Evolutionary conservation across 2,888 invertebrate genomes (phyloP).

Genomic region (Chrysolina americana): DNA sequence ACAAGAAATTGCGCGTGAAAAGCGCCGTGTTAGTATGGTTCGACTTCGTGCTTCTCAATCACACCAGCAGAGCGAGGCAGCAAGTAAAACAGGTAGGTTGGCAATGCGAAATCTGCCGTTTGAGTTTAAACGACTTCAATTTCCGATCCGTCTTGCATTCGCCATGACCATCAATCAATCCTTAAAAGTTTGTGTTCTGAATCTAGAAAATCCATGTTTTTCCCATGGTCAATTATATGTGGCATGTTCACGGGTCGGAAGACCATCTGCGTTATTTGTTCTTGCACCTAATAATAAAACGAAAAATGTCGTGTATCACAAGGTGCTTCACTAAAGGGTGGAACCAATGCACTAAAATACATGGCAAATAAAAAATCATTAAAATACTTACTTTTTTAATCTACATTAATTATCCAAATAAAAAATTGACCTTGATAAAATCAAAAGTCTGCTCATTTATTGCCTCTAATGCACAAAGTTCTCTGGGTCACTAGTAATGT

Average conservation of each 20-base stretch:
- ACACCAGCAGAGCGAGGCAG: no score
- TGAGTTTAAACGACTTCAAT: no score
- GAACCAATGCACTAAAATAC: not conserved
- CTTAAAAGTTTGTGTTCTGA: no score
- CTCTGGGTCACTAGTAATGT: not conserved
- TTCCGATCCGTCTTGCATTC: no score
- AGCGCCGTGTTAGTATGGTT: no score
- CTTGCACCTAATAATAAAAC: constrained; percentile 38
- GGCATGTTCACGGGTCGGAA: constrained; percentile 35
- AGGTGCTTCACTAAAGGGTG: no score
- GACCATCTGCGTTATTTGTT: constrained; percentile 37
- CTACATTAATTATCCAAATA: not conserved
- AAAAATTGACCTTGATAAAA: no score
- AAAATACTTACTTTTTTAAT: not conserved
- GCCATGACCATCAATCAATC: no score
- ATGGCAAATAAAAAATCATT: not conserved
- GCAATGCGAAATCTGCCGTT: no score
- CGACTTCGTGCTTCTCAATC: no score
- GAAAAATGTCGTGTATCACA: constrained; percentile 42
- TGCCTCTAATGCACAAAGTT: not conserved
- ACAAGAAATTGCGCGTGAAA: no score
- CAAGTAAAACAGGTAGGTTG: no score
- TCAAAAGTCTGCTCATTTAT: not conserved
- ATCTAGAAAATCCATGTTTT: not conserved
- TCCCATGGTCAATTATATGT: constrained; percentile 7